Evolutionary conservation across 2,797 vertebrate species (phyloP), one percentile per base, ranked within the genome.

Genomic region (Scolopax bukidnonensis): DNA sequence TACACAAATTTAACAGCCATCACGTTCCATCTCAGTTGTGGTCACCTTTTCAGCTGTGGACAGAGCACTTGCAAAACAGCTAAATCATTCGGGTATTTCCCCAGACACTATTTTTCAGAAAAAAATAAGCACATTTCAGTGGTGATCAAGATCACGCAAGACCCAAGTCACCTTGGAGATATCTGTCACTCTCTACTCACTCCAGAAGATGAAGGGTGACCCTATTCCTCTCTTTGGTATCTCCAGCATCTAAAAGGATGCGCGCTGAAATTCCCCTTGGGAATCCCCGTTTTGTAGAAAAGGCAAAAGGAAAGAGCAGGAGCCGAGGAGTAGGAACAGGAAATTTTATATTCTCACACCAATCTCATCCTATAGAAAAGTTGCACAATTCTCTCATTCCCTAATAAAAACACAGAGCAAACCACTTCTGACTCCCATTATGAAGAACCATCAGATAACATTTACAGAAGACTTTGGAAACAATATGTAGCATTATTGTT

Each of bases 11-110:
- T 19, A 48, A 69, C 28, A 90, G 28, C 24, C 14, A 6, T 40
- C 20, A 65, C 0, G 4, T 30, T 59, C 21, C 61, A 63, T 30
- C 36, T 70, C 69, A 51, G 40, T 0, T 81, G 65, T 28, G 48
- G 38, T 51, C 18, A 70, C 19, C 36, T 53, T 4, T 3, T 40
- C 24, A 54, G 27, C 19, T 0, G 0, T 1, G 1, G 33, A 57
- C n/a, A 40, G 64, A 70, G 27, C 9, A 25, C 1, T 10, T 17
- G 88, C 18, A 57, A 47, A 45, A 43, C 13, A 70, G 41, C 21
- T 43, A 30, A 24, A 70, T 36, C 33, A 75, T 6, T 24, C 28
- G 7, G 6, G 4, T 48, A 33, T 13, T 41, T 57, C 33, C 21
- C 7, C 32, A 64, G 56, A 12, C 1, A 4, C 17, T 2, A 50